These are phyloP conservation scores for Platanista minor DNA, from an alignment of 2,113 vertebrate genomes.

Conservation along the genomic window DNA sequence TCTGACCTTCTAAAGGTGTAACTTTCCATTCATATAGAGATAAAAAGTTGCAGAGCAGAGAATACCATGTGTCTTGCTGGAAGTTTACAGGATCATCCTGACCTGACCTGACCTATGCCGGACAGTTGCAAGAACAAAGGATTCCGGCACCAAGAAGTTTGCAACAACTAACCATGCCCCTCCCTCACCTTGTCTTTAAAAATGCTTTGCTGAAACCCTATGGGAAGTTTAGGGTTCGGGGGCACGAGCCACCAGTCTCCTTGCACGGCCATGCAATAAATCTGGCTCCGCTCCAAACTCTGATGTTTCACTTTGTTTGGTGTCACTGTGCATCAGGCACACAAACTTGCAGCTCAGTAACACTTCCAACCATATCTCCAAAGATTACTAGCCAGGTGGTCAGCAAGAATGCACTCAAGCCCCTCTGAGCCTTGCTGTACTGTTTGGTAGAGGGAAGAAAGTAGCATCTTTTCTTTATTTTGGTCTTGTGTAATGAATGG, in stretches of 20 bases:
- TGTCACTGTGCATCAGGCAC: not conserved
- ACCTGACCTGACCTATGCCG: not conserved
- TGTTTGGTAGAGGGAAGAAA: not conserved
- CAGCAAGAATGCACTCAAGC: rapidly evolving
- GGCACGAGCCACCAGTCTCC: not conserved
- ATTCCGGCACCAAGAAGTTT: not conserved
- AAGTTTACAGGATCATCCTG: not conserved
- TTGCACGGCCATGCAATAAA: not conserved
- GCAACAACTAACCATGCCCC: not conserved
- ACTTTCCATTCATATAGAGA: not conserved
- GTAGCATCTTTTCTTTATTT: rapidly evolving
- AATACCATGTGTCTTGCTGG: not conserved
- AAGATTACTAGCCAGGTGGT: rapidly evolving
- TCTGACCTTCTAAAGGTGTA: not conserved
- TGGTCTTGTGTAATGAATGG: not conserved
- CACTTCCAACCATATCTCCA: not conserved
- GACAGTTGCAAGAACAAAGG: not conserved
- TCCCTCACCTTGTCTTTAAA: not conserved
- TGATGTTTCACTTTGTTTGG: not conserved
- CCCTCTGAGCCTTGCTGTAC: rapidly evolving
- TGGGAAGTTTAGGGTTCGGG: not conserved
- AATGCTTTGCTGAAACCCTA: not conserved
- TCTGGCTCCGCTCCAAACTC: not conserved
- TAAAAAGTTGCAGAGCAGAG: not conserved
- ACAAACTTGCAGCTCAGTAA: not conserved